Percentiles rank a stretch among this genome's conserved stretches.
phyloP scores from a whole-genome alignment of 2,797 vertebrate species.

The Numenius phaeopus region DNA sequence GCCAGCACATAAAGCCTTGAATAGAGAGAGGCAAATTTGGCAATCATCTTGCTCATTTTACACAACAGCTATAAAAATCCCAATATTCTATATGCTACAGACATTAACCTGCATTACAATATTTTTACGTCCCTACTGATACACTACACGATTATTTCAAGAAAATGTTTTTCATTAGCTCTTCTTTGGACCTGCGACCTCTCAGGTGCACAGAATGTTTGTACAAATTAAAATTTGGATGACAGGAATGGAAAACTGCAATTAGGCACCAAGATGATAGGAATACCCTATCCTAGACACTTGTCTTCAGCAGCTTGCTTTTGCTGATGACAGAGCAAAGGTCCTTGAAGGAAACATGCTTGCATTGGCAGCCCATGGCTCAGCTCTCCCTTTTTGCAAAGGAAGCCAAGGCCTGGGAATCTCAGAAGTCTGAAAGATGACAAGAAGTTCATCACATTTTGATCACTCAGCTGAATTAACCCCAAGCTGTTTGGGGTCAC shows the following conservation, averaged over 20 bases:
- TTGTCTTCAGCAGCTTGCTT: neutral
- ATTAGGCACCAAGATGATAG: neutral
- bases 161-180: neutral
- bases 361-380: neutral
- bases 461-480: neutral
- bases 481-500: neutral
- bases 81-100: rapidly evolving
- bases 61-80: neutral
- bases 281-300: neutral
- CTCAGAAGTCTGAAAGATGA: neutral
- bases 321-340: neutral
- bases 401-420: neutral
- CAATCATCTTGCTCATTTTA: neutral
- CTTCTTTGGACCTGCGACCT: neutral
- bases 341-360: neutral
- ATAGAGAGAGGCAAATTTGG: neutral
- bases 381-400: neutral
- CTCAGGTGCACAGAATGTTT: neutral
- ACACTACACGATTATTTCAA: neutral
- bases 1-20: neutral
- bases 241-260: neutral
- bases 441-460: neutral
- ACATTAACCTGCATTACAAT: neutral
- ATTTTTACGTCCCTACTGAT: neutral
- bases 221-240: neutral